These are phyloP conservation scores for Drosophila conformis DNA, from an alignment of 2,888 invertebrate genomes.

Conservation along the genomic window DNA sequence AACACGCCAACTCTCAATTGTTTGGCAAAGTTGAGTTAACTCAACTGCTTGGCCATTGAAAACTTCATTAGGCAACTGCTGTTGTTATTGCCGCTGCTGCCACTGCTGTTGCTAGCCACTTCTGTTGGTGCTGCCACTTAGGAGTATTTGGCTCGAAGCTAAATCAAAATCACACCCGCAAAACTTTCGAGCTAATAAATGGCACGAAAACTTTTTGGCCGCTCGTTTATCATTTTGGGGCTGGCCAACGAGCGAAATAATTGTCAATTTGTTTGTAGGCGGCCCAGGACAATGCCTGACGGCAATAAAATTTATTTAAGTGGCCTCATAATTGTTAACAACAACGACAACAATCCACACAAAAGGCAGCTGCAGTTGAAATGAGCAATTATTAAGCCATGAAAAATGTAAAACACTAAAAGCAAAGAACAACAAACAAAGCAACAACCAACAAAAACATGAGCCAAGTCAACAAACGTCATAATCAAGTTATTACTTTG, in stretches of 20 bases:
- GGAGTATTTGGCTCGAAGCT: slow-evolving; percentile 49
- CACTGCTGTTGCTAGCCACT: slow-evolving; percentile 7
- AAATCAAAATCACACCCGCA: slow-evolving; percentile 72
- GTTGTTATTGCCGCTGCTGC: slow-evolving; percentile 1
- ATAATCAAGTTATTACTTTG: slow-evolving; percentile 71
- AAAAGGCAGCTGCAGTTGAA: slow-evolving; percentile 72
- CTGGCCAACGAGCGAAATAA: slow-evolving; percentile 59
- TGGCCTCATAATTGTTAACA: slow-evolving; percentile 75
- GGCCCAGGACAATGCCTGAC: slow-evolving; percentile 56
- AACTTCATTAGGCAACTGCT: slow-evolving; percentile 50
- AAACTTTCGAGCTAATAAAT: slow-evolving; percentile 74
- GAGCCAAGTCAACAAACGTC: slow-evolving; percentile 62
- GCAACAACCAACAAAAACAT: slow-evolving; percentile 15
- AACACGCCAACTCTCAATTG: slow-evolving; percentile 31
- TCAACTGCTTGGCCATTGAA: slow-evolving; percentile 41
- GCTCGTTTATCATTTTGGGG: slow-evolving; percentile 70
- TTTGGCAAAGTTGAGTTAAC: slow-evolving; percentile 32
- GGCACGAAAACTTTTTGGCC: slow-evolving; percentile 66
- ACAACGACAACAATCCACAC: slow-evolving; percentile 46
- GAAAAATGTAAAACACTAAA: slow-evolving; percentile 62
- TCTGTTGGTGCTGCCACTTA: slow-evolving; percentile 20
- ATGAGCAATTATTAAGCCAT: slow-evolving; percentile 78
- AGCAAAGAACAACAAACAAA: slow-evolving; percentile 10
- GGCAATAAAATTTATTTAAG: slow-evolving; percentile 77
- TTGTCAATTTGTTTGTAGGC: slow-evolving; percentile 72